phyloP scores from a whole-genome alignment of 2,113 vertebrate species.

The Cryptotis parvus region DNA sequence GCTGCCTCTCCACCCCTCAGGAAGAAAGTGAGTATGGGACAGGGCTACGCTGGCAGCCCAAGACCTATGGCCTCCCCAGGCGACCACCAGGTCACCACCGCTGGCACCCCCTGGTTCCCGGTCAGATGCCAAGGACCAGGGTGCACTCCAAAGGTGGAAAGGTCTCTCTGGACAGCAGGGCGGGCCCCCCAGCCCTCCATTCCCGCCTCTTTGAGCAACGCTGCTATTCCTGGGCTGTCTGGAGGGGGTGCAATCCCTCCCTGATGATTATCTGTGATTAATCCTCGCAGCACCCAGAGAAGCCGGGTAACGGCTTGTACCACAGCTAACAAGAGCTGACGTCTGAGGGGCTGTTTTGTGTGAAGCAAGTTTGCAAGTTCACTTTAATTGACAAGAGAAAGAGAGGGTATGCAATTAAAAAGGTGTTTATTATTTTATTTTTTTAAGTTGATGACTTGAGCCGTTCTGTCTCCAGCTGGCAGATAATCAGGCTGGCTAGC shows the following conservation, averaged over 20 bases:
- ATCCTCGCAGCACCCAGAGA: constrained; percentile 80
- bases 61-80: too few relatives aligned
- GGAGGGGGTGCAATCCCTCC: constrained; percentile 77
- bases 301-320: constrained; percentile 75
- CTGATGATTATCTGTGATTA: constrained; percentile 85
- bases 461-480: constrained; percentile 65
- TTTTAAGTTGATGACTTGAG: constrained; percentile 71
- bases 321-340: constrained; percentile 83
- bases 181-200: too few relatives aligned
- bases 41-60: too few relatives aligned
- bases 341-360: constrained; percentile 74
- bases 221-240: constrained; percentile 80
- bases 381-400: constrained; percentile 80
- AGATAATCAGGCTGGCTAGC: constrained; percentile 45
- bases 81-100: too few relatives aligned
- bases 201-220: constrained; percentile 63
- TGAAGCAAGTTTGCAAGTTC: constrained; percentile 84
- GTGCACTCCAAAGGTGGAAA: too few relatives aligned
- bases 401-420: constrained; percentile 81
- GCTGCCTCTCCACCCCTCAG: too few relatives aligned
- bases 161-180: too few relatives aligned
- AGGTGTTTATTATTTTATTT: constrained; percentile 83
- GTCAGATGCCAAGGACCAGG: too few relatives aligned
- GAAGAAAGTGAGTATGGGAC: too few relatives aligned
- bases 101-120: too few relatives aligned